Base-by-base conservation (phyloP, 2,797 vertebrate genomes). In the Lepilemur septentrionalis region DNA sequence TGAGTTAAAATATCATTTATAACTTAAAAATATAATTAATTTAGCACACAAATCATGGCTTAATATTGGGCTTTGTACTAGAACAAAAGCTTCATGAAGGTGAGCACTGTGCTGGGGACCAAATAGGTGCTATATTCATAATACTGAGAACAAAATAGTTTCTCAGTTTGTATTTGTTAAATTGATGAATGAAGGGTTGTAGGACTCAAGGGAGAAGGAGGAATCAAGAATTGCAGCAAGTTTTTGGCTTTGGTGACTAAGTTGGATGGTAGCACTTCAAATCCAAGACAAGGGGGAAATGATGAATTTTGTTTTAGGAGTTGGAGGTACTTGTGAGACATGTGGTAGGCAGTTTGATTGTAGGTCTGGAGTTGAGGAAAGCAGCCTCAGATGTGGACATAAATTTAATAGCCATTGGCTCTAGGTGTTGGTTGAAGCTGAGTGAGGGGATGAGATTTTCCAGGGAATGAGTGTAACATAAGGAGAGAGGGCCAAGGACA, bases 391-490 rank as follows among this genome's bases (percentile, higher is more conserved):
- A 35, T 69, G 22, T 83, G 46, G 32, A 87, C n/a, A 90, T 95
- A 96, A 94, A 92, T 81, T 90, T 92, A 96, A 87, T 75, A 95
- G 6, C 76, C 76, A 94, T 92, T 94, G 90, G 15, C 65, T 95
- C 52, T 89, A 97, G 65, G 84, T 94, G 30, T 95, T 86, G 41
- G 88, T 73, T 93, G 88, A 93, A 96, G 87, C 48, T 93, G 65
- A 95, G 46, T 95, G 52, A 95, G 57, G n/a, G 70, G 52, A 81
- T 94, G 76, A 92, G 65, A 52, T 90, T 86, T 94, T 87, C 1
- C n/a, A 75, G 38, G 41, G n/a, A 96, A 83, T 87, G 59, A 94
- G 6, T 70, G 28, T 90, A 89, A 93, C 65, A 83, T 78, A 93
- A 93, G 38, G 91, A 85, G 38, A 92, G 35, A 94, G 50, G 30